Conservation (phyloP, 2,888 invertebrate genomes). For the Spisula subtruncata region DNA sequence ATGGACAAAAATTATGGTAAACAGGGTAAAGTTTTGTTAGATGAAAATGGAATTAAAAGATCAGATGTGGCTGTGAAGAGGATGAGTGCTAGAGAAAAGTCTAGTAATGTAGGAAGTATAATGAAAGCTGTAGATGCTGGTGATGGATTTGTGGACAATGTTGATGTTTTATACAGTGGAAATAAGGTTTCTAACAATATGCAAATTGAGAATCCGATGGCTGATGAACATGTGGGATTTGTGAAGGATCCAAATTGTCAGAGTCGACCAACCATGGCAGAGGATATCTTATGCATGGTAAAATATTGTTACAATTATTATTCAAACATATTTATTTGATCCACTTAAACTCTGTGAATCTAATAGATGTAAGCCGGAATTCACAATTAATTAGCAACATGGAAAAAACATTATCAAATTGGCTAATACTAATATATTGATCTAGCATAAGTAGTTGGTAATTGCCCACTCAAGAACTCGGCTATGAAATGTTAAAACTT, state of each 20-base stretch:
- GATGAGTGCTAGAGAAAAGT: background rate
- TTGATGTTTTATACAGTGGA: no score
- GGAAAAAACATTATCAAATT: no score
- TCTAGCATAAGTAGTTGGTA: no score
- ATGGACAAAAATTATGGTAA: background rate
- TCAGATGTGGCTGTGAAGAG: background rate
- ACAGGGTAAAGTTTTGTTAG: background rate
- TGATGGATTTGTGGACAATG: background rate
- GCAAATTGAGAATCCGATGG: background rate
- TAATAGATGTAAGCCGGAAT: no score
- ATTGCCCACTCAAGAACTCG: no score
- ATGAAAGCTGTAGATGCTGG: background rate
- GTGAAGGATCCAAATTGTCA: constrained; percentile 33
- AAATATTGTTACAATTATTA: background rate
- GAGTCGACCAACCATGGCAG: constrained; percentile 40
- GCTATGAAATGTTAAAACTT: no score
- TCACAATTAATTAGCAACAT: no score
- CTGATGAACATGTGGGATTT: constrained; percentile 30
- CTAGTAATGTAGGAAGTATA: background rate
- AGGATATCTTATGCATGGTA: constrained; percentile 67
- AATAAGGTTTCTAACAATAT: background rate
- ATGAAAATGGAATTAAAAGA: background rate
- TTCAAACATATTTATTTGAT: no score
- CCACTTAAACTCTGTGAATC: no score
- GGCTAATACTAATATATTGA: no score